Conservation (phyloP, 1,140 invertebrate species). For the Caenorhabditis remanei region DNA sequence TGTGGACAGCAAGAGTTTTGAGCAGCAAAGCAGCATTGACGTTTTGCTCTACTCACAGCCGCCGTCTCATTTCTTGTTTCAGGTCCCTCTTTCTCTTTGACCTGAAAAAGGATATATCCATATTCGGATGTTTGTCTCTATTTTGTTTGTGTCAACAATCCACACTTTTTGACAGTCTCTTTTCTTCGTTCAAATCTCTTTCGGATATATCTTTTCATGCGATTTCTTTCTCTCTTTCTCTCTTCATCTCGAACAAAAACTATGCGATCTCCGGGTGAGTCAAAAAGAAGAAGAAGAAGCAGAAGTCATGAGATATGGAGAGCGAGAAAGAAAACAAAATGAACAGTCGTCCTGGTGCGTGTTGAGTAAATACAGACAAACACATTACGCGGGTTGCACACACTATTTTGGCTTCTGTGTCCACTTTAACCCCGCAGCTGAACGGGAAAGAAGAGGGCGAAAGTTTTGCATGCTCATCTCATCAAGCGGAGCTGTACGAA, state of each 20-base stretch:
- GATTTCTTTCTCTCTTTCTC: not conserved
- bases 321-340: conserved; percentile 26
- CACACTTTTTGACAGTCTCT: conserved; percentile 33
- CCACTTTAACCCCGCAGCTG: conserved; percentile 19
- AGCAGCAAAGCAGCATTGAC: conserved; percentile 66
- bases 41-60: conserved; percentile 61
- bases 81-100: conserved; percentile 53
- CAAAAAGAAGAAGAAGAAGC: not conserved
- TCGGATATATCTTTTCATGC: conserved; percentile 29
- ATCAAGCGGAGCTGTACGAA: conserved; percentile 46
- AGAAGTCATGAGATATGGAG: not conserved
- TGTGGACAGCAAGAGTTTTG: conserved; percentile 66
- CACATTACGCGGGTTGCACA: conserved; percentile 22
- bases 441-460: not conserved
- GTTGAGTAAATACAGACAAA: conserved; percentile 55
- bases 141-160: conserved; percentile 2
- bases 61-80: conserved; percentile 54
- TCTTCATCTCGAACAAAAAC: conserved; percentile 29
- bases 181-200: not conserved
- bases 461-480: conserved; percentile 49
- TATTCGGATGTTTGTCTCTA: not conserved
- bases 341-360: conserved; percentile 53
- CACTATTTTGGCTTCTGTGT: conserved; percentile 55
- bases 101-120: conserved; percentile 48
- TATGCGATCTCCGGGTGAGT: not conserved